Base-by-base conservation (phyloP, 2,113 vertebrate genomes). In the Cyanoramphus novaezelandiae region DNA sequence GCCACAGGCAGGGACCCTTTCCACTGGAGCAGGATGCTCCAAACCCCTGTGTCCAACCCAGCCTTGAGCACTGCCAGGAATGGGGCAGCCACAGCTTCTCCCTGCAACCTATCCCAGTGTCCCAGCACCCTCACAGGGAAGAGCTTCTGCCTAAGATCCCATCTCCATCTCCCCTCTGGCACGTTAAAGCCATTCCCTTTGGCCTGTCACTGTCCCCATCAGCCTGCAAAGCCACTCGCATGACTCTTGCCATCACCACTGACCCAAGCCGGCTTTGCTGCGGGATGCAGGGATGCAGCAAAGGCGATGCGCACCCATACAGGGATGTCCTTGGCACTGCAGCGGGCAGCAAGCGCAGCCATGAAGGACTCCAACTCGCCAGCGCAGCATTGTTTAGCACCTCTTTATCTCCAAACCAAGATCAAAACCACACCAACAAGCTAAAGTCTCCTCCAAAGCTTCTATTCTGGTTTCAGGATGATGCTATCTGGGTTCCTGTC, bases 391-490 rank as follows among this genome's bases (percentile, higher is more conserved):
- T 91, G 93, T 94, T 95, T 82, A 85, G 93, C 95, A 91, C 94
- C 92, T 92, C 80, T 71, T 96, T 95, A 97, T 95, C 95, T 95
- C 25, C 86, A 95, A 96, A 97, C 95, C 96, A 5, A 97, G 86
- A 95, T 89, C 85, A 92, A 96, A 95, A 95, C 95, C 96, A 0
- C 96, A 95, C 88, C 41, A 95, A 95, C 69, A 55, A 0, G 83
- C 89, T 87, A 0, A 6, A 78, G 93, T 39, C 96, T 84, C 83
- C 93, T 95, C 95, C 93, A 93, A 75, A 93, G 93, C 96, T 95
- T 96, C 95, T 95, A 78, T 95, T 97, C 95, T 96, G 96, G 96
- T 96, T 95, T 96, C 95, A 92, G 94, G 96, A 95, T 95, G 96
- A 96, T 97, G 95, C 90, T 96, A 95, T 95, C 95, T 94, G 93